Evolutionary conservation across 2,797 vertebrate genomes (phyloP).

Genomic region (Thalassophryne amazonica): DNA sequence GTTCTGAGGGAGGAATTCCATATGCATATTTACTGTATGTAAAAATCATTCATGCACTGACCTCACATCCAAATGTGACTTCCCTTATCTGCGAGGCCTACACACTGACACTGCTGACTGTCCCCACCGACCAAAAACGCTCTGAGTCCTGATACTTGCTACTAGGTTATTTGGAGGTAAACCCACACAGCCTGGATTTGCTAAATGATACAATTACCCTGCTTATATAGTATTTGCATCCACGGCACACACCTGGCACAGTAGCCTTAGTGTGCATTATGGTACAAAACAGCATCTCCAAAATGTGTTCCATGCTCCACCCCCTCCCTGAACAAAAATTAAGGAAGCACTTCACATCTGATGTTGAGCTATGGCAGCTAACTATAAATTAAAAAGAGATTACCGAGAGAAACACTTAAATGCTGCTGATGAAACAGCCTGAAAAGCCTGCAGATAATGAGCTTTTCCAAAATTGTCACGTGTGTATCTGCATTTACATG

Average conservation of each 20-base stretch:
- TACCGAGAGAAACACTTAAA: constrained; percentile 18
- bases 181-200: constrained; percentile 54
- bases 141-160: no score
- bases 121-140: no score
- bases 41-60: no score
- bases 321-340: constrained; percentile 1
- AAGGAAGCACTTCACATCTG: constrained; percentile 27
- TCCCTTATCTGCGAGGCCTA: constrained; percentile 1
- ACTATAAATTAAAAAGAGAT: constrained; percentile 37
- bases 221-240: constrained; percentile 55
- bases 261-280: constrained; percentile 30
- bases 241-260: constrained; percentile 55
- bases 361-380: constrained; percentile 32
- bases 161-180: constrained; percentile 66
- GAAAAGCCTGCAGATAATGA: constrained; percentile 39
- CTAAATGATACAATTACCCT: constrained; percentile 65
- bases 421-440: constrained; percentile 10
- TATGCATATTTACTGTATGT: no score
- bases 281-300: constrained; percentile 23
- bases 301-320: constrained; percentile 1
- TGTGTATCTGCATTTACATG: constrained; percentile 24
- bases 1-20: no score
- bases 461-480: neutral
- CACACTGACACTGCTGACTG: constrained; percentile 35
- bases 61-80: no score